These are phyloP conservation scores for Megalopta genalis DNA, from an alignment of 1,140 invertebrate species.

Conservation along the genomic window DNA sequence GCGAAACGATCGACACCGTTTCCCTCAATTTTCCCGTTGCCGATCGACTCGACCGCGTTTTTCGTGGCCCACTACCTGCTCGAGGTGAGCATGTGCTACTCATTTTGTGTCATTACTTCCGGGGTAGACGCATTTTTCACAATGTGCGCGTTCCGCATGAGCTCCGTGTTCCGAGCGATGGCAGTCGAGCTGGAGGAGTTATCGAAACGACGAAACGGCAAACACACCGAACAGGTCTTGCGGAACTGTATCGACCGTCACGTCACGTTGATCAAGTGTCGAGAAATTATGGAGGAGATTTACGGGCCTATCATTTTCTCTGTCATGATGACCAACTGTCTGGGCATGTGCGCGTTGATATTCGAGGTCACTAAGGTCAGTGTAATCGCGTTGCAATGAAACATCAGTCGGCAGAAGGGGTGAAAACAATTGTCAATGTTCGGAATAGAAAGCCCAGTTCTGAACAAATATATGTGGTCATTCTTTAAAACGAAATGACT, in stretches of 20 bases:
- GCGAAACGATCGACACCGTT: background rate
- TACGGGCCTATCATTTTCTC: background rate
- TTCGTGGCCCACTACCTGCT: background rate
- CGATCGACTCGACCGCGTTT: background rate
- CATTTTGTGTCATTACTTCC: background rate
- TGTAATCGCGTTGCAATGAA: too few species aligned
- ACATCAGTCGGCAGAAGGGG: too few species aligned
- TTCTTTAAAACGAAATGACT: too few species aligned
- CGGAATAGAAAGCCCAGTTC: too few species aligned
- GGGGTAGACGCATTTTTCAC: background rate
- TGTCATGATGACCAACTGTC: background rate
- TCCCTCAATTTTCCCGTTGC: background rate
- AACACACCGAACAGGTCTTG: background rate
- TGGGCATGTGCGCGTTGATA: background rate
- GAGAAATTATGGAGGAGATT: background rate
- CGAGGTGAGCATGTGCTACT: background rate
- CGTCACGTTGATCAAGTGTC: background rate
- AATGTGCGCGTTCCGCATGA: background rate
- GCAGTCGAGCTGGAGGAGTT: background rate
- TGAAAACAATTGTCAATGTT: too few species aligned
- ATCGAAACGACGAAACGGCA: background rate
- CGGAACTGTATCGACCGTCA: background rate
- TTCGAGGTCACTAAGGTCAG: background rate
- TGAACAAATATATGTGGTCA: too few species aligned
- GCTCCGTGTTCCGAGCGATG: background rate